Base-by-base conservation (phyloP, 2,113 vertebrate genomes). In the Caranx melampygus region DNA sequence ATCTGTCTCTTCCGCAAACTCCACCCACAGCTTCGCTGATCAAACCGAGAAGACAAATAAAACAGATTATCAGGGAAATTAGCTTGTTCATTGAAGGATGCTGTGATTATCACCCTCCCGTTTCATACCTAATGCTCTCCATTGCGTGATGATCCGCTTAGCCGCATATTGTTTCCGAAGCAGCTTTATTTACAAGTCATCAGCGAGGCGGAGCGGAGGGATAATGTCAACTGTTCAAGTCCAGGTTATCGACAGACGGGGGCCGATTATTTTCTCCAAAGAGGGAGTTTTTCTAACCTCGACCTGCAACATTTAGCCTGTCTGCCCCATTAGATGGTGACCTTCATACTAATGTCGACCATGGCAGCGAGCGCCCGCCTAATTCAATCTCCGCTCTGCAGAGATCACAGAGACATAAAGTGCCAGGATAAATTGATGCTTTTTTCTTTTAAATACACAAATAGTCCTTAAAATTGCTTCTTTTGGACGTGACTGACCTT, bases 131-230 rank as follows among this genome's bases (percentile, higher is more conserved):
- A 79, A 73, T 58, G 58, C 75, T 82, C 67, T 52, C 57, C n/a
- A 18, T 47, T 58, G 33, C 42, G 57, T 59, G 26, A 49, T 74
- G 75, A 90, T 82, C 70, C 55, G n/a, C 70, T 90, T 64, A 71
- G 68, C 72, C 62, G 33, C 52, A 40, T 51, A 35, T 88, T 87
- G 82, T 85, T 80, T 84, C 67, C 65, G 26, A 60, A 81, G 81
- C 57, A 79, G 79, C 73, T 65, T 86, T 87, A 88, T 92, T 88
- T 88, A 83, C 78, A 76, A 80, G 80, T 77, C 58, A 44, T 80
- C 82, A 73, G 76, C 35, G 34, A 60, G 45, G 31, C 6, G 3
- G 20, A 59, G 65, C 2, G 4, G 44, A 72, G 75, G 75, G 65
- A 78, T 68, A 65, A 88, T 79, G 67, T 84, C 69, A 79, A 78